Evolutionary conservation across 1,140 invertebrate species (phyloP), one percentile per base, ranked within the genome.

Genomic region (Leptestheria dahalacensis): DNA sequence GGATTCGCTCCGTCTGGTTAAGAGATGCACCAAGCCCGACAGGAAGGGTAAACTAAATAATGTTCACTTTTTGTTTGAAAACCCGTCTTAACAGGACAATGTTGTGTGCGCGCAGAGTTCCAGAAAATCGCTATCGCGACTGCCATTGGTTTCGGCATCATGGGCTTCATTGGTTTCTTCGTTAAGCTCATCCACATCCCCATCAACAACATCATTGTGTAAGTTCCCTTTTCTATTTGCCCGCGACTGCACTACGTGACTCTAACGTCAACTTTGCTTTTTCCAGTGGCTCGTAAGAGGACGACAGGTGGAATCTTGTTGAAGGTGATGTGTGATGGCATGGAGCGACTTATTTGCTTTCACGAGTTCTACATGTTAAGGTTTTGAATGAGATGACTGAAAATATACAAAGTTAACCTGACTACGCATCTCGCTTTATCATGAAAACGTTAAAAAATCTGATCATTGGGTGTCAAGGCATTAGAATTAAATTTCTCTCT

Each of bases 131-230:
- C 96, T 18, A 88, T 99, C 67, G 97, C 97, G 47, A 99, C 97
- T 62, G 97, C 96, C 0, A 97, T 99, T 70, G 97, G 96, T 53
- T 99, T 99, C 77, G 95, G 90, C 68, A 98, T 99, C 71, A 99
- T 99, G 97, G 97, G 97, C 50, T 99, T 99, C 74, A 99, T 99
- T 73, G 96, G 96, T 66, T 99, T 99, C 78, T 99, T 99, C 68
- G 96, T 99, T 4, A 99, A 99, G 77, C 78, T 99, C 57, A 99
- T 99, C 72, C 95, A 99, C 75, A 99, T 99, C 74, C 97, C 97
- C 63, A 99, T 99, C 77, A 99, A 98, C 76, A 98, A 98, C 75
- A 98, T 99, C 72, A 98, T 99, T 79, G 95, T 99, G 81, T 80
- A 76, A 79, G 78, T 79, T 67, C 11, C 12, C 15, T 41, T 41